Evolutionary conservation across 2,888 invertebrate species (phyloP).

Genomic region (Spilosoma lubricipeda): DNA sequence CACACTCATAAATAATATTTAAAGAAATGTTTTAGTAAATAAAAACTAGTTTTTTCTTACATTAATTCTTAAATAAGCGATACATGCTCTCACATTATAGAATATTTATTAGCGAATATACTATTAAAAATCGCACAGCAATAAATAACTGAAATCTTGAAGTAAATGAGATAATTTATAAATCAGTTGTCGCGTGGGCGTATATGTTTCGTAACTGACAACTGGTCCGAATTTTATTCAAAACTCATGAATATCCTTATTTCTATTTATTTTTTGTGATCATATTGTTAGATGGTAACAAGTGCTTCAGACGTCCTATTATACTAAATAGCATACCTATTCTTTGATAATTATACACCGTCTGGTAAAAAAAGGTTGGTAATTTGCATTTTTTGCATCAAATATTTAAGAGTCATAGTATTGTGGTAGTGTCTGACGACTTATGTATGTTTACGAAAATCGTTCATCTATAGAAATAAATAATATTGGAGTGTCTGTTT

Average conservation of each 20-base stretch:
- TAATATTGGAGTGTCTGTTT: too few relatives aligned
- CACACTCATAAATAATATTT: neutral
- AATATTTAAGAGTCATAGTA: conserved; percentile 5
- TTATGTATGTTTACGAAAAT: neutral
- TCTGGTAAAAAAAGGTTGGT: neutral
- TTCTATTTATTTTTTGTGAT: conserved; percentile 13
- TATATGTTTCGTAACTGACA: conserved; percentile 38
- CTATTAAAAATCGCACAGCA: conserved; percentile 33
- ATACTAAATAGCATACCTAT: conserved; percentile 9
- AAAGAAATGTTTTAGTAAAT: neutral
- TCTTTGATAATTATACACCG: conserved; percentile 9
- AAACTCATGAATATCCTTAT: conserved; percentile 24
- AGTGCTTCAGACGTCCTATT: neutral
- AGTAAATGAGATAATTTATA: conserved; percentile 38
- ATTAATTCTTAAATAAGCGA: neutral
- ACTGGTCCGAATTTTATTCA: conserved; percentile 25
- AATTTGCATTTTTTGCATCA: conserved; percentile 8
- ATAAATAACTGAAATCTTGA: conserved; percentile 40
- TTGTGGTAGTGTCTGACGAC: neutral
- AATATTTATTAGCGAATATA: conserved; percentile 25
- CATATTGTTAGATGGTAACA: conserved; percentile 1
- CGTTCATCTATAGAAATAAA: too few relatives aligned
- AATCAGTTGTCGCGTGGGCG: conserved; percentile 41
- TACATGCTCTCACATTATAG: conserved; percentile 11
- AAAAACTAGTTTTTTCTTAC: neutral